A percentile compares a stretch with the other conserved stretches of the same genome.
Evolutionary conservation across 1,140 invertebrate species (phyloP).

Genomic region (Lasioglossum albipes): DNA sequence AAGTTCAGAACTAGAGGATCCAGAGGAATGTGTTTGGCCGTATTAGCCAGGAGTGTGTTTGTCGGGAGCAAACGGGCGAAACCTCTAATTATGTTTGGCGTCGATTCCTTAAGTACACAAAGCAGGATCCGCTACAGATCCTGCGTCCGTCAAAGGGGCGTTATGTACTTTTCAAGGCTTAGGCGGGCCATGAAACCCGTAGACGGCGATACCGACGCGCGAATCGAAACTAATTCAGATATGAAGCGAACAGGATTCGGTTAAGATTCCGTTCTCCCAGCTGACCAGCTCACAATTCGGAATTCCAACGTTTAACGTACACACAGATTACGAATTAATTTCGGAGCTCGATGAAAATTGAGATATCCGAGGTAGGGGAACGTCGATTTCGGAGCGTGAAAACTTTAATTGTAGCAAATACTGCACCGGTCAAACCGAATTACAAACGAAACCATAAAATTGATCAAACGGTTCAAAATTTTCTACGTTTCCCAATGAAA

Average conservation of each 20-base stretch:
- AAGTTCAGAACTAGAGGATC: slow-evolving; percentile 22
- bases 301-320: not conserved
- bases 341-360: not conserved
- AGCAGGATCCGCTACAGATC: slow-evolving; percentile 56
- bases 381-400: too few species aligned
- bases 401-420: too few species aligned
- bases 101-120: slow-evolving; percentile 74
- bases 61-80: slow-evolving; percentile 70
- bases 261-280: not conserved
- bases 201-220: slow-evolving; percentile 10
- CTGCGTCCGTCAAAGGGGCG: slow-evolving; percentile 63
- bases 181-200: slow-evolving; percentile 18
- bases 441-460: too few species aligned
- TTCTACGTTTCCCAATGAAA: too few species aligned
- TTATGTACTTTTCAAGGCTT: slow-evolving; percentile 55
- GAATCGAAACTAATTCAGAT: slow-evolving; percentile 51
- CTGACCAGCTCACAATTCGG: not conserved
- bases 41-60: slow-evolving; percentile 70
- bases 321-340: not conserved
- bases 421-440: too few species aligned
- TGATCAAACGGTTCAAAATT: too few species aligned
- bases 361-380: too few species aligned
- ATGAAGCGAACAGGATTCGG: not conserved
- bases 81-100: slow-evolving; percentile 78
- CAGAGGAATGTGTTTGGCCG: slow-evolving; percentile 63